Base-by-base conservation (phyloP, 2,797 vertebrate species). In the Atherinosoma microstoma region DNA sequence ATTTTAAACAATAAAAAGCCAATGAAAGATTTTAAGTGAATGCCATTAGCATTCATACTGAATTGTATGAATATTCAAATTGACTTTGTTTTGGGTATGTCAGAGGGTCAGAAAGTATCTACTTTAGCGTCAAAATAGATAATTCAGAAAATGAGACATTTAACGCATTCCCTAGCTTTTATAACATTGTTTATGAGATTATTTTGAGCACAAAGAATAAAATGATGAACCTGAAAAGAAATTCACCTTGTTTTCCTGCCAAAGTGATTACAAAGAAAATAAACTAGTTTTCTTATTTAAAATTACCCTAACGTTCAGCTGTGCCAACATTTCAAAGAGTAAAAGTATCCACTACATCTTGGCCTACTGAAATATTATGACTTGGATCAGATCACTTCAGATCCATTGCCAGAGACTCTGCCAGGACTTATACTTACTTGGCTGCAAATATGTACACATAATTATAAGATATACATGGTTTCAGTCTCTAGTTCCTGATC, bases 331-430 rank as follows among this genome's bases (percentile, higher is more conserved):
- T 82, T 84, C 64, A 75, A 84, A 80, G 63, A 57, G 64, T 82
- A 74, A 74, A 77, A 76, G 65, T 78, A 78, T 84, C 68, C 67
- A 82, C 83, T 85, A 79, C 73, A 80, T 74, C 66, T 82, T 81
- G 78, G 84, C 79, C 66, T 60, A 73, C 57, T 69, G 70, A 89
- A 87, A 84, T 84, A 79, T 85, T 86, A 74, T 82, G 78, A 88
- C 75, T 84, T 82, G 70, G 79, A 90, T 75, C 65, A 60, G 75
- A 84, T 84, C 59, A 63, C 58, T 77, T 84, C 73, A 83, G 70
- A 87, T 84, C 84, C 73, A 72, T 64, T 84, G 87, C 84, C 87
- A 88, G 73, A 84, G 38, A 58, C 65, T 77, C 75, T 81, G 86
- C 84, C 84, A 85, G 78, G 70, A 73, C 78, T 80, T 76, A 79